Percentiles rank a stretch among this genome's conserved stretches.
These are phyloP conservation scores for Garrulus glandarius DNA, from an alignment of 2,797 vertebrate genomes.

Conservation along the genomic window DNA sequence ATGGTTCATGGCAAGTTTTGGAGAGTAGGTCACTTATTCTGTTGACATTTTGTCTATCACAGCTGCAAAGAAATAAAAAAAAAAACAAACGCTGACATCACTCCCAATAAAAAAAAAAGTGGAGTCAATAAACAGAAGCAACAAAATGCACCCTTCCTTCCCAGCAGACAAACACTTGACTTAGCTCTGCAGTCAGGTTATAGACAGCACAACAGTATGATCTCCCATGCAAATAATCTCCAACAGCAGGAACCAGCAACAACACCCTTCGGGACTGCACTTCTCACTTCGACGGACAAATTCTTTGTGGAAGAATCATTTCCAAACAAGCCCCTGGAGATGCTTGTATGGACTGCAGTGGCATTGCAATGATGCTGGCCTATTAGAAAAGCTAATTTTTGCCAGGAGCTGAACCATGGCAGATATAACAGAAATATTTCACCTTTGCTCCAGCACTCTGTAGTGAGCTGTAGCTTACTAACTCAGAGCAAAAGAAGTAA, in stretches of 20 bases:
- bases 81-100: not conserved
- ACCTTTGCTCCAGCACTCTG: not conserved
- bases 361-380: not conserved
- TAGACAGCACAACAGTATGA: not conserved
- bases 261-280: not conserved
- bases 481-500: not conserved
- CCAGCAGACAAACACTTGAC: not conserved
- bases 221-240: not conserved
- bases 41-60: constrained; percentile 73
- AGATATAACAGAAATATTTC: not conserved
- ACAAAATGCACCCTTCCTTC: not conserved
- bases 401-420: not conserved
- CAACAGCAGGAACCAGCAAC: not conserved
- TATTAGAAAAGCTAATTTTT: not conserved
- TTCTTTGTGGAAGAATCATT: not conserved
- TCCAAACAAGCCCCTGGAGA: not conserved
- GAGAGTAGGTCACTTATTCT: constrained; percentile 61
- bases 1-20: constrained; percentile 83
- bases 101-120: not conserved
- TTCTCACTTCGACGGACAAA: not conserved
- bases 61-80: constrained; percentile 32
- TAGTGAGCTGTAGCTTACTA: not conserved
- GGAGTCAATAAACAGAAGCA: not conserved
- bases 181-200: not conserved
- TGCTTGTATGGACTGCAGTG: not conserved